A percentile compares a stretch with the other conserved stretches of the same genome.
Evolutionary conservation across 35 echinoderm and acorn worm species (phyloP).

Genomic region (Lytechinus pictus): DNA sequence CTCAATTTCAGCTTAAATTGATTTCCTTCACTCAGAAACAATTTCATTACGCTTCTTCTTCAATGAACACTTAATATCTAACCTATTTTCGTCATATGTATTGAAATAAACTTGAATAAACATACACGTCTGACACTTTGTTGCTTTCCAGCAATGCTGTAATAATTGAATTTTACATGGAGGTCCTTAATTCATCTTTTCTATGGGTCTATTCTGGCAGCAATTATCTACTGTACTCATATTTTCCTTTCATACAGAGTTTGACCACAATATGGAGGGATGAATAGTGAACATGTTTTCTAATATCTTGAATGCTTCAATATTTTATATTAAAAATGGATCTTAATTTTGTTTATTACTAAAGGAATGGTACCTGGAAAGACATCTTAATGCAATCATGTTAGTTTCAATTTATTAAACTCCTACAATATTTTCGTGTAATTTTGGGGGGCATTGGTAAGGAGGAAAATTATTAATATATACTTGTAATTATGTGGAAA

Average conservation of each 20-base stretch:
- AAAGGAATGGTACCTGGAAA: too few species aligned
- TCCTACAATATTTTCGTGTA: too few species aligned
- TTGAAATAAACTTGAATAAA: not conserved
- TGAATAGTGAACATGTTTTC: too few species aligned
- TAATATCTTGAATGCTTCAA: too few species aligned
- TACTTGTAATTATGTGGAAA: too few species aligned
- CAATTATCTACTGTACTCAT: not conserved
- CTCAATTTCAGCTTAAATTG: conserved; percentile 5
- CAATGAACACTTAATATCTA: not conserved
- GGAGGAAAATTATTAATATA: too few species aligned
- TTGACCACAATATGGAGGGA: not conserved
- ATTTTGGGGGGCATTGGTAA: too few species aligned
- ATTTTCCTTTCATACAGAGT: not conserved
- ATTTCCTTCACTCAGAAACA: not conserved
- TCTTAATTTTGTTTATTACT: too few species aligned
- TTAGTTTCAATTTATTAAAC: too few species aligned
- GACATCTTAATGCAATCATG: too few species aligned
- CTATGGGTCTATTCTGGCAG: not conserved
- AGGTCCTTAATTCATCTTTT: not conserved
- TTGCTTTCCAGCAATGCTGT: not conserved
- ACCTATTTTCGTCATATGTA: not conserved
- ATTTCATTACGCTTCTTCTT: not conserved
- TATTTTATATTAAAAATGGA: too few species aligned
- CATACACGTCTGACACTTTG: not conserved
- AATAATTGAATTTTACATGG: not conserved